Conservation (phyloP, 2,888 invertebrate genomes). For the Spisula subtruncata region DNA sequence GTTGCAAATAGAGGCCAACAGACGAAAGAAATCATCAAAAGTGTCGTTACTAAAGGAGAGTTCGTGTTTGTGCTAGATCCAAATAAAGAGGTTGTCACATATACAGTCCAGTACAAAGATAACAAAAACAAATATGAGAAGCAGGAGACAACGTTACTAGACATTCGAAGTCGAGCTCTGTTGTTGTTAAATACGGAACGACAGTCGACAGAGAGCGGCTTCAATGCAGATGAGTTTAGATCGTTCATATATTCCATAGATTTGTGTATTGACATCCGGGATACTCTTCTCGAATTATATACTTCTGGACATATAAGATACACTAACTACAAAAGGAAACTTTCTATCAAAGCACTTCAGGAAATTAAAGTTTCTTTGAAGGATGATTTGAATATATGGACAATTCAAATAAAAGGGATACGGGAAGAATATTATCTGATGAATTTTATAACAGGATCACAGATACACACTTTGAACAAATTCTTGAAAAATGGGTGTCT, state of each 20-base stretch:
- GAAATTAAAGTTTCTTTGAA: constrained; percentile 32
- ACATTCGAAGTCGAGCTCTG: constrained; percentile 74
- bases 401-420: constrained; percentile 35
- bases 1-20: constrained; percentile 78
- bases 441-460: constrained; percentile 71
- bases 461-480: constrained; percentile 62
- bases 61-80: constrained; percentile 61
- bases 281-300: constrained; percentile 46
- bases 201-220: constrained; percentile 39
- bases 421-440: constrained; percentile 63
- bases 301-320: constrained; percentile 65
- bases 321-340: constrained; percentile 14
- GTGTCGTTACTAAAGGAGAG: constrained; percentile 65
- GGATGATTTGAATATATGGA: constrained; percentile 61
- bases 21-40: constrained; percentile 73
- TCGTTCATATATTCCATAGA: constrained; percentile 55
- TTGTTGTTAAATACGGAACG: constrained; percentile 69
- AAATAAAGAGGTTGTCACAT: constrained; percentile 50
- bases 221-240: constrained; percentile 42
- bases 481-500: constrained; percentile 52
- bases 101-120: constrained; percentile 58
- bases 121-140: constrained; percentile 54
- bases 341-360: constrained; percentile 23
- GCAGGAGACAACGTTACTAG: constrained; percentile 49
- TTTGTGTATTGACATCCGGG: constrained; percentile 54